A percentile compares a stretch with the other conserved stretches of the same genome.
These are phyloP conservation scores for Procapra przewalskii DNA, from an alignment of 2,113 vertebrate species.

Conservation along the genomic window DNA sequence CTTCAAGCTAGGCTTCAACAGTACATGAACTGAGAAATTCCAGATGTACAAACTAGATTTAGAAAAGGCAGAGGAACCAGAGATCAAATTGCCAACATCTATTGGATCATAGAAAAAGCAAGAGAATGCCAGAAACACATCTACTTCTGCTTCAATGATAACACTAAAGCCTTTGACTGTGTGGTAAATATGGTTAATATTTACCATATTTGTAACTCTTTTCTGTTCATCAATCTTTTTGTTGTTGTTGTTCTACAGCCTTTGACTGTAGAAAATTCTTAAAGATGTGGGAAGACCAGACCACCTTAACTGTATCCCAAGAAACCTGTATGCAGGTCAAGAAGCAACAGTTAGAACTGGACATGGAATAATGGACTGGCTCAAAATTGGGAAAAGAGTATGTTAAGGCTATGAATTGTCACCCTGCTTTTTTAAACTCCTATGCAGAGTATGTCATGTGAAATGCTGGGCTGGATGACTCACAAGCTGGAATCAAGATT, in stretches of 20 bases:
- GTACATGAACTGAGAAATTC: not conserved
- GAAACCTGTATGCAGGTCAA: not conserved
- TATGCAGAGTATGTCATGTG: not conserved
- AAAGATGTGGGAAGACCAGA: not conserved
- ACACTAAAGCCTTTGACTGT: not conserved
- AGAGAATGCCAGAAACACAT: not conserved
- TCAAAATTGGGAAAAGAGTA: not conserved
- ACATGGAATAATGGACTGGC: not conserved
- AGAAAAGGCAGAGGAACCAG: not conserved
- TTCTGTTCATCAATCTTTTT: no score
- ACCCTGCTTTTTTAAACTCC: not conserved
- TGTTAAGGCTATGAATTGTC: not conserved
- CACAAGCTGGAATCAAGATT: not conserved
- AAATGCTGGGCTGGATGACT: not conserved
- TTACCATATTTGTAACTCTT: no score
- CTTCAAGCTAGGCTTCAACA: not conserved
- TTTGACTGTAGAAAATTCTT: not conserved
- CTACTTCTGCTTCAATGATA: not conserved
- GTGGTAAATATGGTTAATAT: not conserved
- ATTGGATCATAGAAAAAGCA: not conserved
- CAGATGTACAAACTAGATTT: not conserved
- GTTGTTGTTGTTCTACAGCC: not conserved
- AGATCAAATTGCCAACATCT: not conserved
- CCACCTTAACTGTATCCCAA: not conserved
- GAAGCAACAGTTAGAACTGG: not conserved